Evolutionary conservation across 2,888 invertebrate genomes (phyloP).

Genomic region (Campoletis raptor): DNA sequence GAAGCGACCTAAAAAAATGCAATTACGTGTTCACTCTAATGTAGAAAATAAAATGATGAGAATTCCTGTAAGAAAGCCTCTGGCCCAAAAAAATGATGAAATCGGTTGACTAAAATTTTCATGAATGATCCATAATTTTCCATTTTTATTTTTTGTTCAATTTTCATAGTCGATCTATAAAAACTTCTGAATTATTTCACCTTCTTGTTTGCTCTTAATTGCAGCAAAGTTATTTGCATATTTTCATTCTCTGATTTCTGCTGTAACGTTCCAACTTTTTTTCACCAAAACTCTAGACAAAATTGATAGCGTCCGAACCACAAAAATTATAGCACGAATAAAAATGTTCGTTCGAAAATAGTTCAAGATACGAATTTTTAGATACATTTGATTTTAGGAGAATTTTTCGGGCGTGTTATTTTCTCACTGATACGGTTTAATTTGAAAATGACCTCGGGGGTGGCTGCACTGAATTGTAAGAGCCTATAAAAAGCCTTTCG

Average conservation of each 20-base stretch:
- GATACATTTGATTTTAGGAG: background rate
- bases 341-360: background rate
- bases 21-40: background rate
- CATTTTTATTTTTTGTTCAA: background rate
- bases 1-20: background rate
- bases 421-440: background rate
- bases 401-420: background rate
- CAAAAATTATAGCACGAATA: background rate
- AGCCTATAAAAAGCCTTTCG: background rate
- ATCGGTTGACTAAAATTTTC: no score
- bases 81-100: no score
- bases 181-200: no score
- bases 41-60: background rate
- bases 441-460: conserved; percentile 10
- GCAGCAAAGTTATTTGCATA: no score
- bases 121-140: no score
- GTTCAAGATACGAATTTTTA: background rate
- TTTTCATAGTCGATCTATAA: no score
- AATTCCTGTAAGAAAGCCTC: no score
- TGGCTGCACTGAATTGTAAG: background rate
- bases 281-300: background rate
- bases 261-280: background rate
- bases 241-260: background rate
- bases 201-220: no score
- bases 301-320: background rate